Evolutionary conservation across 2,888 invertebrate genomes (phyloP).

Genomic region (Microctonus aethiopoides): DNA sequence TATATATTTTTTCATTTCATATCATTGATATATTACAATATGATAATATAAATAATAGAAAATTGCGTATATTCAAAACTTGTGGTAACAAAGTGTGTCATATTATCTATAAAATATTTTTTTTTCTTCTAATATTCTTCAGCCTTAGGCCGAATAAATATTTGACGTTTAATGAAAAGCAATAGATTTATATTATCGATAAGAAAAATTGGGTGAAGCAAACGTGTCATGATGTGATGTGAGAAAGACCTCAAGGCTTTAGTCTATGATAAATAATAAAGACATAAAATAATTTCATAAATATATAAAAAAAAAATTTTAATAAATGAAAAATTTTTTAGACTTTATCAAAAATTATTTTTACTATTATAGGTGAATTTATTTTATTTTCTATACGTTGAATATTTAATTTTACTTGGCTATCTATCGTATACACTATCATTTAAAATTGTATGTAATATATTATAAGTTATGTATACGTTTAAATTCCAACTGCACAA

Average conservation of each 20-base stretch:
- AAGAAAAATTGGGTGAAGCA: neutral
- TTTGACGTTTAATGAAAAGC: neutral
- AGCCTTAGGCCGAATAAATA: neutral
- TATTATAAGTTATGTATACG: neutral
- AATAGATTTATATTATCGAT: neutral
- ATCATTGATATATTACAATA: neutral
- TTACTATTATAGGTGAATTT: no score
- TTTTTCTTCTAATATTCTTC: neutral
- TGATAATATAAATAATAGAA: neutral
- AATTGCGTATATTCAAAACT: neutral
- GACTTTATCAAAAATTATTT: no score
- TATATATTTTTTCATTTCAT: no score
- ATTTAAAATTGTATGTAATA: neutral
- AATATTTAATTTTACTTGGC: neutral
- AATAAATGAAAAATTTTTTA: neutral
- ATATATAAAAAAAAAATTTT: no score
- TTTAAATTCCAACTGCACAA: neutral
- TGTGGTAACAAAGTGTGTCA: neutral
- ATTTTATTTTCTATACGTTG: no score
- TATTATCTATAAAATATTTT: no score
- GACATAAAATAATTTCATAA: neutral
- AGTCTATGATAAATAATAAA: neutral
- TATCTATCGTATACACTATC: neutral
- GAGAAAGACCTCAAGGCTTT: neutral
- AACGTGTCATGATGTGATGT: neutral